Conservation (phyloP, 2,888 invertebrate genomes). For the Villa cingulata region DNA sequence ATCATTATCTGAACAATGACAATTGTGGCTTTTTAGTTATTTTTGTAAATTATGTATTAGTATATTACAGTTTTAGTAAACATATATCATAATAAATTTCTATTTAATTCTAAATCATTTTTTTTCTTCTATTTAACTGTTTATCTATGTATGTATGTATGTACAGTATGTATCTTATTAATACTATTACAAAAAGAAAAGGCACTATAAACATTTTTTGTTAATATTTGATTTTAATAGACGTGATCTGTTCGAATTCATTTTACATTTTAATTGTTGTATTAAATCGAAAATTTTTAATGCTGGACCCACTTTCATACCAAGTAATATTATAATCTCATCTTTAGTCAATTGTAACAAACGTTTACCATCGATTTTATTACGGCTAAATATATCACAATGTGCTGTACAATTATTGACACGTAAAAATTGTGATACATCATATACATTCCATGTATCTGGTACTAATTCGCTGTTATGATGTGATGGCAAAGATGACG, state of each 20-base stretch:
- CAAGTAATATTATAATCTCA: constrained; percentile 75
- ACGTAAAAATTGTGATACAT: constrained; percentile 79
- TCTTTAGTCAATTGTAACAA: constrained; percentile 74
- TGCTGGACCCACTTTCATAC: constrained; percentile 90
- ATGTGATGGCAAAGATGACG: neutral
- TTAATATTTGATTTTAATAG: constrained; percentile 44
- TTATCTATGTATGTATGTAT: no score
- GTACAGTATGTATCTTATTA: no score
- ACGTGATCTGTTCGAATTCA: constrained; percentile 33
- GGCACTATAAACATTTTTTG: constrained; percentile 49
- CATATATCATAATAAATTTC: no score
- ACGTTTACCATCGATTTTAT: constrained; percentile 68
- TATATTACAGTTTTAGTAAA: no score
- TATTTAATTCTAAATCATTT: no score
- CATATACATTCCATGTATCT: constrained; percentile 65
- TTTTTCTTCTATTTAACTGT: no score
- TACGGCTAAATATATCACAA: constrained; percentile 49
- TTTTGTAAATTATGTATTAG: no score
- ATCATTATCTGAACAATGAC: no score
- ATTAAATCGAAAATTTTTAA: constrained; percentile 86
- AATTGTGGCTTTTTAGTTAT: no score
- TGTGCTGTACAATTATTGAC: constrained; percentile 73
- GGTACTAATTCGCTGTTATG: constrained; percentile 36
- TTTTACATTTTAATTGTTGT: constrained; percentile 73
- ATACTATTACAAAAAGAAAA: constrained; percentile 9